phyloP scores from a whole-genome alignment of 2,888 invertebrate species.

The Eupelmus urozonus region DNA sequence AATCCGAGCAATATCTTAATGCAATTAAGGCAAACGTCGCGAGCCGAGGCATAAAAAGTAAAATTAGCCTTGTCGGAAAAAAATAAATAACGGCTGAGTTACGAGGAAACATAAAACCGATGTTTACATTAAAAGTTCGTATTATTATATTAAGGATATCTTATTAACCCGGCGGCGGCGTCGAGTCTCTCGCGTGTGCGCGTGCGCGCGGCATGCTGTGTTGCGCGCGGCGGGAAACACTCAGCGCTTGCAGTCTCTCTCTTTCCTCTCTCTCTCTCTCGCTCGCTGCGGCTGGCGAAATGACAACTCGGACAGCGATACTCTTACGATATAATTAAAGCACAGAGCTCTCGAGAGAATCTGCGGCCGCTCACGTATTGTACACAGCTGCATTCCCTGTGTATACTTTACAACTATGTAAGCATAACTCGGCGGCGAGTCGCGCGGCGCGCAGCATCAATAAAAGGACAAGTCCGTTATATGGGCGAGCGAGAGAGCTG shows the following conservation, averaged over 20 bases:
- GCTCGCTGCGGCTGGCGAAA: conserved; percentile 10
- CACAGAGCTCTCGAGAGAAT: background rate
- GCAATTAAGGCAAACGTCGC: conserved; percentile 20
- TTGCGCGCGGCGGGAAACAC: background rate
- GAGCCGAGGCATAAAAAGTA: conserved; percentile 1
- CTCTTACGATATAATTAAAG: conserved; percentile 51
- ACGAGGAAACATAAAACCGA: conserved; percentile 39
- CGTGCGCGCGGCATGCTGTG: background rate
- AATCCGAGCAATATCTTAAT: conserved; percentile 10
- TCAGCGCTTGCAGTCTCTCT: background rate
- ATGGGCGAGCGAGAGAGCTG: background rate
- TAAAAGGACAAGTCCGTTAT: background rate
- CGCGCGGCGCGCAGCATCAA: background rate
- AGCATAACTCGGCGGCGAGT: background rate
- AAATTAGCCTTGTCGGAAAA: background rate
- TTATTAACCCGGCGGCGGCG: conserved; percentile 39
- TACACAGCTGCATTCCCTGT: background rate
- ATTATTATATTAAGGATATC: conserved; percentile 43
- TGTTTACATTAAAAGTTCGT: conserved; percentile 42
- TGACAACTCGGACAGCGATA: conserved; percentile 47
- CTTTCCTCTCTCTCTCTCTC: background rate
- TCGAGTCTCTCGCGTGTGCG: background rate
- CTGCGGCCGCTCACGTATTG: background rate
- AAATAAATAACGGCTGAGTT: conserved; percentile 26
- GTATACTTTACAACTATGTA: conserved; percentile 42